These are phyloP conservation scores for Scortum barcoo DNA, from an alignment of 2,113 vertebrate species.

Conservation along the genomic window DNA sequence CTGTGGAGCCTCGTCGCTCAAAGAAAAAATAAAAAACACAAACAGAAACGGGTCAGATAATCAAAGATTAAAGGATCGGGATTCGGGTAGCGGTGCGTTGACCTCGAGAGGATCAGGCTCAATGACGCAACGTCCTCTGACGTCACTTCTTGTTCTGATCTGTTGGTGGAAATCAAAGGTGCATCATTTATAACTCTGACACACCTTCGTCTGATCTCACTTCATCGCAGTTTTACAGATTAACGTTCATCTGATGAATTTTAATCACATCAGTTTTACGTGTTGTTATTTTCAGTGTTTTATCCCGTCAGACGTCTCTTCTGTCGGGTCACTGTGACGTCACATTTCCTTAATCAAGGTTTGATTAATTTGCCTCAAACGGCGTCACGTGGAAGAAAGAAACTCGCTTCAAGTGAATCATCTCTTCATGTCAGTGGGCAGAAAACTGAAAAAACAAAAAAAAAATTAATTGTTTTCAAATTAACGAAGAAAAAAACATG, in stretches of 20 bases:
- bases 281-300: no score
- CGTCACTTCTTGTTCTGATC: conserved; percentile 51
- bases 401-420: no score
- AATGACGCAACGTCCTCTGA: conserved; percentile 33
- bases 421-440: no score
- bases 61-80: conserved; percentile 76
- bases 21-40: conserved; percentile 43
- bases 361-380: not conserved
- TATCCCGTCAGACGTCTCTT: not conserved
- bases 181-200: not conserved
- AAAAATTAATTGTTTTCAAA: no score
- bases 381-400: not conserved
- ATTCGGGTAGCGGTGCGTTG: conserved; percentile 68
- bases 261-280: not conserved
- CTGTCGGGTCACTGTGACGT: not conserved
- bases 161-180: not conserved
- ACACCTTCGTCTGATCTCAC: not conserved
- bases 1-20: conserved; percentile 77
- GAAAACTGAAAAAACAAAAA: no score
- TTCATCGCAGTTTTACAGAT: not conserved
- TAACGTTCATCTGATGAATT: not conserved
- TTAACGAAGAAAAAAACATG: no score
- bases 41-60: conserved; percentile 77
- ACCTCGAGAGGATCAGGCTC: conserved; percentile 36
- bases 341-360: not conserved